A percentile compares a stretch with the other conserved stretches of the same genome.
phyloP scores from a whole-genome alignment of 2,797 vertebrate genomes.

The Tolypeutes matacus region DNA sequence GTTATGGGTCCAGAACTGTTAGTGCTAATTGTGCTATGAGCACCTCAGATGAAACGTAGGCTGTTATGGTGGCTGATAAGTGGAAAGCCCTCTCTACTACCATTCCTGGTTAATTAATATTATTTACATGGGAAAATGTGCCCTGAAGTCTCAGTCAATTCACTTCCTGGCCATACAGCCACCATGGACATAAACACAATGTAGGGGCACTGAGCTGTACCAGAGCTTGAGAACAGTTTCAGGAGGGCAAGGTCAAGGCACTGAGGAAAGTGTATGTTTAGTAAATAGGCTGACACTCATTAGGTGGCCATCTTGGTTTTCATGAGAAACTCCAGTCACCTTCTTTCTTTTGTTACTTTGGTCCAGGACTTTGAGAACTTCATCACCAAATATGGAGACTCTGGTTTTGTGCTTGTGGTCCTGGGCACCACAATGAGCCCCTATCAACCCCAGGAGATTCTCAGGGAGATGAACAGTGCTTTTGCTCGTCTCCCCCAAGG shows the following conservation, averaged over 20 bases:
- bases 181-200: neutral
- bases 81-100: neutral
- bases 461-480: constrained; percentile 85
- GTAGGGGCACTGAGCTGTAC: neutral
- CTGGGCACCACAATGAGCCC: constrained; percentile 86
- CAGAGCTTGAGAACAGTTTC: neutral
- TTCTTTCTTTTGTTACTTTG: neutral
- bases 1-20: neutral
- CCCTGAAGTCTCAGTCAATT: neutral
- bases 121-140: neutral
- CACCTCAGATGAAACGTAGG: neutral
- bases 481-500: constrained; percentile 86
- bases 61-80: neutral
- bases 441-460: constrained; percentile 71
- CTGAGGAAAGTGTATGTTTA: neutral
- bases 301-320: neutral
- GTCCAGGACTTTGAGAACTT: constrained; percentile 87
- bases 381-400: constrained; percentile 83
- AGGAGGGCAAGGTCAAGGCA: neutral
- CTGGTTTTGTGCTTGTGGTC: constrained; percentile 87
- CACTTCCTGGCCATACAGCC: neutral
- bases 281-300: neutral
- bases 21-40: neutral
- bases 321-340: neutral
- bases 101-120: neutral